These are phyloP conservation scores for Heliopora coerulea DNA, from an alignment of 92 coral and sea anemone species.

Conservation along the genomic window DNA sequence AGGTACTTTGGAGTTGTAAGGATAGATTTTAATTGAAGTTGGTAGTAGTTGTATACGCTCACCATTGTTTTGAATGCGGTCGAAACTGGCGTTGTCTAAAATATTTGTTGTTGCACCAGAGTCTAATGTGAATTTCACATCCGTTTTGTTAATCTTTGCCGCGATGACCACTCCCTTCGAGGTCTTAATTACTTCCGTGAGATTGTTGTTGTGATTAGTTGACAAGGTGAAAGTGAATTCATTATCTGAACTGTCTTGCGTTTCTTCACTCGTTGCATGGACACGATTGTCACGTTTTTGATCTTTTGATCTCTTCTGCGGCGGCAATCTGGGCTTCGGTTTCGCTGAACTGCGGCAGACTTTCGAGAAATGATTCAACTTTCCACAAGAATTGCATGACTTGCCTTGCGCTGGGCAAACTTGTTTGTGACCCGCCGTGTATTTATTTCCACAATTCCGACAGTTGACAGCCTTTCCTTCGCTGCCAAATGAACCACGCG, in stretches of 20 bases:
- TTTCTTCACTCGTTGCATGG: neutral
- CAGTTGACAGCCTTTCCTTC: neutral
- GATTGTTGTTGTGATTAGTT: neutral
- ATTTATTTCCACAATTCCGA: slow-evolving; percentile 1
- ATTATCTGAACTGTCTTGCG: neutral
- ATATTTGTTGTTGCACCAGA: neutral
- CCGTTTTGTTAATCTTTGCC: neutral
- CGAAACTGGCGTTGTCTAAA: neutral
- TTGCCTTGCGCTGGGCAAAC: slow-evolving; percentile 61
- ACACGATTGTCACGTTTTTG: neutral
- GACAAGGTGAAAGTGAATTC: neutral
- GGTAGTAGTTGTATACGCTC: neutral
- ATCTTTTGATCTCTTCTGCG: neutral
- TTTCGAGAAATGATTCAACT: slow-evolving; percentile 48
- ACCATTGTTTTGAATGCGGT: slow-evolving; percentile 1
- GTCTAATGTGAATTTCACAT: neutral
- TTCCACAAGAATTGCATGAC: slow-evolving; percentile 50
- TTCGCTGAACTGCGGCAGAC: slow-evolving; percentile 49
- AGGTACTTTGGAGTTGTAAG: slow-evolving; percentile 2
- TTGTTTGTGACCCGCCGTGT: neutral
- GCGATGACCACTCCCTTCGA: neutral
- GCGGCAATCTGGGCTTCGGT: neutral
- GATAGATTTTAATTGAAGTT: slow-evolving; percentile 2
- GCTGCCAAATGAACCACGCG: neutral
- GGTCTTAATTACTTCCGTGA: neutral